These are phyloP conservation scores for Stegodyphus mimosarum DNA, from an alignment of 1,140 invertebrate genomes.

Conservation along the genomic window DNA sequence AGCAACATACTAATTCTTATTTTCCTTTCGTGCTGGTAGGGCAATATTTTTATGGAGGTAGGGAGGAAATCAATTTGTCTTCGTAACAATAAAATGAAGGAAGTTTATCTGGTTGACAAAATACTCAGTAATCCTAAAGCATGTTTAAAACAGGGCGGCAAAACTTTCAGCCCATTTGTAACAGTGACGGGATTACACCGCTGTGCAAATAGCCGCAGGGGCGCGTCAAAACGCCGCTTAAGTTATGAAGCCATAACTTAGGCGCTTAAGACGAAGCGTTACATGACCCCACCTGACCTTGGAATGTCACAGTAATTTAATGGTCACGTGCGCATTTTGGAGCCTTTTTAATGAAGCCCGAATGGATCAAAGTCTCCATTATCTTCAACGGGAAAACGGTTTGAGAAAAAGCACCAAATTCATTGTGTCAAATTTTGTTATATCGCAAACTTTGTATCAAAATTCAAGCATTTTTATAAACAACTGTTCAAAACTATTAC, in stretches of 20 bases:
- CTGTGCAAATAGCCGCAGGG: conserved; percentile 13
- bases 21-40: too few species aligned
- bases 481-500: too few species aligned
- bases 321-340: conserved; percentile 50
- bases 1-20: too few species aligned
- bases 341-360: conserved; percentile 47
- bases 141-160: conserved; percentile 17
- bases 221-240: conserved; percentile 25
- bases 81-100: too few species aligned
- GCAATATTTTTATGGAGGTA: too few species aligned
- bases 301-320: conserved; percentile 52
- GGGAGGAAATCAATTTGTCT: too few species aligned
- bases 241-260: conserved; percentile 59
- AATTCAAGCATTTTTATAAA: too few species aligned
- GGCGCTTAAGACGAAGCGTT: conserved; percentile 32
- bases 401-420: conserved; percentile 9
- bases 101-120: not conserved
- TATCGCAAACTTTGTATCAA: too few species aligned
- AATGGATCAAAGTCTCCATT: conserved; percentile 52
- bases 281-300: conserved; percentile 44
- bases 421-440: too few species aligned
- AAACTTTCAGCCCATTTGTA: conserved; percentile 26
- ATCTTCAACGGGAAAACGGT: conserved; percentile 2
- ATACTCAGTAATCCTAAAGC: not conserved
- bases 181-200: not conserved